A percentile compares a stretch with the other conserved stretches of the same genome.
phyloP scores from a whole-genome alignment of 2,888 invertebrate genomes.

The Anoplius nigerrimus region DNA sequence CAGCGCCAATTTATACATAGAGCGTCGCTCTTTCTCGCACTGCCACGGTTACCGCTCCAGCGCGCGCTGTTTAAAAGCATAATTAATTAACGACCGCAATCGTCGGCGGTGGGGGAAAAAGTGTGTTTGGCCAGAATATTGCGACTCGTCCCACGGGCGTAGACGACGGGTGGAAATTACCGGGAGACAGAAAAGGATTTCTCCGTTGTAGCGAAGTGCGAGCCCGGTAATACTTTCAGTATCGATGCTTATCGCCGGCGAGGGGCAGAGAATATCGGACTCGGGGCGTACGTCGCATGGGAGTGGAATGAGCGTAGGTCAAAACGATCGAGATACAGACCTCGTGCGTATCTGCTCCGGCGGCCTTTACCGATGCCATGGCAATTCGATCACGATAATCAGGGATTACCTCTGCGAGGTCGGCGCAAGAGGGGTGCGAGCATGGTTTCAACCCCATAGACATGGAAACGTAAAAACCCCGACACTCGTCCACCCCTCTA shows the following conservation, averaged over 20 bases:
- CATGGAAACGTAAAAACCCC: constrained; percentile 60
- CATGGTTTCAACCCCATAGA: constrained; percentile 21
- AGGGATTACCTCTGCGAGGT: constrained; percentile 61
- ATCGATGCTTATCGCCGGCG: neutral
- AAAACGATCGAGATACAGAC: constrained; percentile 29
- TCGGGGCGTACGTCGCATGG: neutral
- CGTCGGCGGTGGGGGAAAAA: too few relatives aligned
- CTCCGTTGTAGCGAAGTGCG: too few relatives aligned
- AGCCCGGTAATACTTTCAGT: neutral
- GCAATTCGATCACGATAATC: constrained; percentile 71
- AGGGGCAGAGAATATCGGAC: neutral
- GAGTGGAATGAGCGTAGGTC: constrained; percentile 27
- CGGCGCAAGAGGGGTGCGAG: neutral
- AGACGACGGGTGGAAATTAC: too few relatives aligned
- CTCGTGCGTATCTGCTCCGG: constrained; percentile 20
- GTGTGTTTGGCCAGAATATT: too few relatives aligned
- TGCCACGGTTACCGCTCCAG: neutral
- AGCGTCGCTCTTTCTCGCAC: neutral
- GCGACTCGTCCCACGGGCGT: too few relatives aligned
- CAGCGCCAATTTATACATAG: neutral
- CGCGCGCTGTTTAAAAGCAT: too few relatives aligned
- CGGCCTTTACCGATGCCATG: constrained; percentile 42
- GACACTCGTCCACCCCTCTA: constrained; percentile 49
- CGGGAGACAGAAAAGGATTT: too few relatives aligned
- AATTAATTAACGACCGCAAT: too few relatives aligned